Evolutionary conservation across 2,888 invertebrate species (phyloP).

Genomic region (Cremastinae sp.): DNA sequence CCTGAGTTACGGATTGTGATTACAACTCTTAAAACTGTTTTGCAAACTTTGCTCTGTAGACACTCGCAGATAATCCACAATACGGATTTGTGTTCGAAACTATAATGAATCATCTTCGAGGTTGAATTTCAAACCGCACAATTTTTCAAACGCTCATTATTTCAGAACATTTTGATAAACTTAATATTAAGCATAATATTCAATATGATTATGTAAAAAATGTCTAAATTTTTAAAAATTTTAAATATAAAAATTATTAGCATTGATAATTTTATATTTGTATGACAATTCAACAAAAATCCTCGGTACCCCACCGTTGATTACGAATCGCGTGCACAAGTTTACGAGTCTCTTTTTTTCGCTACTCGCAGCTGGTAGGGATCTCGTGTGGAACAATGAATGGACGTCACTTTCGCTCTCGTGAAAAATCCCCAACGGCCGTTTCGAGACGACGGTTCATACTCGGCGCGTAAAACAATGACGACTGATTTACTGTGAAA

Average conservation of each 20-base stretch:
- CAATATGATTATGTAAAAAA: too few relatives aligned
- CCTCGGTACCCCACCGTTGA: conserved; percentile 9
- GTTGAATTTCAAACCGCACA: neutral
- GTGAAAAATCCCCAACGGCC: conserved; percentile 74
- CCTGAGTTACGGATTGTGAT: too few relatives aligned
- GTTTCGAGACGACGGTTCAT: conserved; percentile 67
- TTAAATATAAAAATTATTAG: too few relatives aligned
- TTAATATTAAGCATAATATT: too few relatives aligned
- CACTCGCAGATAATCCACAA: too few relatives aligned
- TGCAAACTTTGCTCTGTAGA: too few relatives aligned
- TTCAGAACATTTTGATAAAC: too few relatives aligned
- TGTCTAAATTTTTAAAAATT: too few relatives aligned
- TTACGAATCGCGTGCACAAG: neutral
- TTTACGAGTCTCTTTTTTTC: conserved; percentile 59
- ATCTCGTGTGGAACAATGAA: conserved; percentile 63
- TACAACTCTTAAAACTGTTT: too few relatives aligned
- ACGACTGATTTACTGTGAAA: conserved; percentile 73
- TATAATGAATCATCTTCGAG: neutral
- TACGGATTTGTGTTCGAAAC: too few relatives aligned
- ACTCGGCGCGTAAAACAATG: conserved; percentile 72
- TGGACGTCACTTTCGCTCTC: conserved; percentile 68
- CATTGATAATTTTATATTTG: too few relatives aligned
- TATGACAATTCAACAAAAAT: neutral
- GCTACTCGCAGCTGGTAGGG: conserved; percentile 67
- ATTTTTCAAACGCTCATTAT: too few relatives aligned